phyloP scores from a whole-genome alignment of 2,113 vertebrate genomes.

The Bubo scandiacus region DNA sequence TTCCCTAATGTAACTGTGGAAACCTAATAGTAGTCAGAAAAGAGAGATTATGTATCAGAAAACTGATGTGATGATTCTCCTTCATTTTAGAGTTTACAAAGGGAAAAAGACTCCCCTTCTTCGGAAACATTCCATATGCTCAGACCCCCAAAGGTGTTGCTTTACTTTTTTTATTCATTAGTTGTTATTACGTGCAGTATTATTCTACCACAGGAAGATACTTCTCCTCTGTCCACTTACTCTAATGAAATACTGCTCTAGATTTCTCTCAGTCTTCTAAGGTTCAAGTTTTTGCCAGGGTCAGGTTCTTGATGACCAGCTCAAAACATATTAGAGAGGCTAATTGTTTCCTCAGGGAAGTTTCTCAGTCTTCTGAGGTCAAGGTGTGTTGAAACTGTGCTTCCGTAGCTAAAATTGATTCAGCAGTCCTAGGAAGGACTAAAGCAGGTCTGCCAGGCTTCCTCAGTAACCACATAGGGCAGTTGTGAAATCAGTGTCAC shows the following conservation, averaged over 20 bases:
- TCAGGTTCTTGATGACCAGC: neutral
- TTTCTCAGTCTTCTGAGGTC: neutral
- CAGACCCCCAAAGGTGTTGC: slow-evolving; percentile 97
- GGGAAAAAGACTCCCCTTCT: slow-evolving; percentile 99
- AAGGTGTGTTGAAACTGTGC: neutral
- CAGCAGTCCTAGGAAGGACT: neutral
- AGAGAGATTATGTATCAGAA: slow-evolving; percentile 52
- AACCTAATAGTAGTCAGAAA: slow-evolving; percentile 32
- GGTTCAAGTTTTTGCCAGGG: neutral
- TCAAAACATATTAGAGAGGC: neutral
- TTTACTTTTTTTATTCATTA: slow-evolving; percentile 76
- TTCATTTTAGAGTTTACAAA: slow-evolving; percentile 99
- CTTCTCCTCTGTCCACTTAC: slow-evolving; percentile 41
- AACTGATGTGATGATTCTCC: slow-evolving; percentile 94
- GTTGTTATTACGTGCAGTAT: slow-evolving; percentile 43
- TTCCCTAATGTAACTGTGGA: slow-evolving; percentile 46
- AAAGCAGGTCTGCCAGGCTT: neutral
- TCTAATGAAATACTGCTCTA: neutral
- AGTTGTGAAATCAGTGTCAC: neutral
- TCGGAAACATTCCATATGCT: slow-evolving; percentile 99
- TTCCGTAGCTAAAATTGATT: neutral
- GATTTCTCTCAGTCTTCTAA: slow-evolving; percentile 25
- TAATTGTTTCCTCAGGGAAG: neutral
- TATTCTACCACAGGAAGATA: slow-evolving; percentile 22
- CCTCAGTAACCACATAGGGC: neutral